Conservation (phyloP, 2,888 invertebrate genomes). For the Enchytraeus crypticus region DNA sequence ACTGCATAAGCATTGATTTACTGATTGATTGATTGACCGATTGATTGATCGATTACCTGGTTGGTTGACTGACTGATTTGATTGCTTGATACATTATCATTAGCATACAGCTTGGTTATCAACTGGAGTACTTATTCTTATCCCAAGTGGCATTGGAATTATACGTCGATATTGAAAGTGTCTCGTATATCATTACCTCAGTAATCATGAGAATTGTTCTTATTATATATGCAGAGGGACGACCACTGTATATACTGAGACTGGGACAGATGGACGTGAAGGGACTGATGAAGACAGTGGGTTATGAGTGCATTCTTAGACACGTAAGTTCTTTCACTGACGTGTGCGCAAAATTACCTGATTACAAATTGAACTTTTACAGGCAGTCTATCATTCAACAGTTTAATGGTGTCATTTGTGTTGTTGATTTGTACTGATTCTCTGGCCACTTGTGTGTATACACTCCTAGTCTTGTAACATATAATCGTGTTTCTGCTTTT, state of each 20-base stretch:
- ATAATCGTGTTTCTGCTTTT: too few species aligned
- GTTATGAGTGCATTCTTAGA: conserved; percentile 80
- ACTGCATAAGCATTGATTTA: too few species aligned
- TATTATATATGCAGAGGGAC: conserved; percentile 62
- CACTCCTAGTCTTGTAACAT: too few species aligned
- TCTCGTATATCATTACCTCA: neutral
- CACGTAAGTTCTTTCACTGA: conserved; percentile 57
- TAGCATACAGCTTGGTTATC: too few species aligned
- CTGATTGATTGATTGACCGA: too few species aligned
- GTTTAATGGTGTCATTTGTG: neutral
- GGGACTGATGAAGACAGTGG: conserved; percentile 78
- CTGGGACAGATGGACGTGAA: conserved; percentile 95
- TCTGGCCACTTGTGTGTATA: neutral
- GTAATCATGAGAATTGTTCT: neutral
- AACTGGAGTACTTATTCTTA: too few species aligned
- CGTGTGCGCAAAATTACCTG: neutral
- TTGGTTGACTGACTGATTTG: too few species aligned
- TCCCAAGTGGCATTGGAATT: too few species aligned
- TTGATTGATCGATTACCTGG: too few species aligned
- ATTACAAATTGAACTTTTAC: neutral
- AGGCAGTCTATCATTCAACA: neutral
- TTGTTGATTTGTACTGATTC: neutral
- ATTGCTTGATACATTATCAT: too few species aligned
- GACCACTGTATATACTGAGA: conserved; percentile 77
- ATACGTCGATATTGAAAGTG: neutral